phyloP scores from a whole-genome alignment of 2,888 invertebrate species.

The Andrena camellia region DNA sequence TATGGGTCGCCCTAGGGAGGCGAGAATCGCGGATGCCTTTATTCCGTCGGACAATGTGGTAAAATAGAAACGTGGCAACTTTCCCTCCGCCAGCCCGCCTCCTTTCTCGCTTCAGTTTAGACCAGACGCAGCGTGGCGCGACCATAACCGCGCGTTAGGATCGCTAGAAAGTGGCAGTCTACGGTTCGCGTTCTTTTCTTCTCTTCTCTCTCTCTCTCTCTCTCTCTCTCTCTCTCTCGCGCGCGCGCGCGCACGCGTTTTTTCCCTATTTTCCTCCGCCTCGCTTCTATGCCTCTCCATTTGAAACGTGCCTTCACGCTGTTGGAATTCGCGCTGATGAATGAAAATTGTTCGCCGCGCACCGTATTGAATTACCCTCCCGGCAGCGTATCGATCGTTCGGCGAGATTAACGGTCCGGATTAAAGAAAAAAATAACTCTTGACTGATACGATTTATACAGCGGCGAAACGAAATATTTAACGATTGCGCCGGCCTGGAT shows the following conservation, averaged over 20 bases:
- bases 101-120: slow-evolving; percentile 25
- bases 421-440: slow-evolving; percentile 36
- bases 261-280: background rate
- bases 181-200: slow-evolving; percentile 3
- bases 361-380: slow-evolving; percentile 50
- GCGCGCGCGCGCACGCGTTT: background rate
- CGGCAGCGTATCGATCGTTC: slow-evolving; percentile 37
- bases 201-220: background rate
- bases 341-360: slow-evolving; percentile 50
- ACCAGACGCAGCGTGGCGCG: slow-evolving; percentile 12
- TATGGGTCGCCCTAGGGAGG: slow-evolving; percentile 35
- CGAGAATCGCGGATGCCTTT: slow-evolving; percentile 60
- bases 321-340: slow-evolving; percentile 49
- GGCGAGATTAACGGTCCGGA: slow-evolving; percentile 46
- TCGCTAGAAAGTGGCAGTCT: slow-evolving; percentile 15
- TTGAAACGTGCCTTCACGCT: slow-evolving; percentile 31
- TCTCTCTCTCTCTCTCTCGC: background rate
- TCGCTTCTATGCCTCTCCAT: slow-evolving; percentile 12
- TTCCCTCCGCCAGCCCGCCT: slow-evolving; percentile 13
- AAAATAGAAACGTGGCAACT: slow-evolving; percentile 54
- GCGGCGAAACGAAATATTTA: slow-evolving; percentile 58
- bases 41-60: slow-evolving; percentile 59
- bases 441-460: slow-evolving; percentile 55
- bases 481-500: slow-evolving; percentile 46
- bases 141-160: slow-evolving; percentile 36